These are phyloP conservation scores for Thalassaphorura encarpata DNA, from an alignment of 1,140 invertebrate genomes.

Conservation along the genomic window DNA sequence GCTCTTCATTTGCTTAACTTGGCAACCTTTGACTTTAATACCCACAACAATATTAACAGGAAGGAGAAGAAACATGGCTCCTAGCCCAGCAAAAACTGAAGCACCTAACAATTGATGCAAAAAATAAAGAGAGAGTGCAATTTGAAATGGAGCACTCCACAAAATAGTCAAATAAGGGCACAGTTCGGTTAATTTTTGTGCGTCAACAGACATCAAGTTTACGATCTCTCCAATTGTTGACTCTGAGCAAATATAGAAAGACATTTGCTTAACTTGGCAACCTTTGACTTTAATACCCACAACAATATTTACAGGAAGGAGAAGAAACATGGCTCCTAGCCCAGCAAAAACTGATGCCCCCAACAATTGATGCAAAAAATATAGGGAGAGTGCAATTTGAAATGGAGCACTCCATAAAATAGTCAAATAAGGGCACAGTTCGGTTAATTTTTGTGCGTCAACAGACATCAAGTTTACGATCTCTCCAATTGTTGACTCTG, in stretches of 20 bases:
- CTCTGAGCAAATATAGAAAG: conserved; percentile 25
- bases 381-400: conserved; percentile 46
- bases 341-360: conserved; percentile 54
- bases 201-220: conserved; percentile 49
- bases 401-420: conserved; percentile 51
- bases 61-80: conserved; percentile 41
- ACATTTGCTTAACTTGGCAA: conserved; percentile 37
- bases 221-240: conserved; percentile 46
- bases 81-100: conserved; percentile 43
- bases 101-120: conserved; percentile 41
- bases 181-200: conserved; percentile 1
- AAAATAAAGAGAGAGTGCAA: conserved; percentile 37
- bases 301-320: conserved; percentile 45
- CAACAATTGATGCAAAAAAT: conserved; percentile 49
- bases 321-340: conserved; percentile 43
- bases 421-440: conserved; percentile 44
- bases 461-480: conserved; percentile 48
- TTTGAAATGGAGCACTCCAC: conserved; percentile 1
- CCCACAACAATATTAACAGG: conserved; percentile 42
- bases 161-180: neutral
- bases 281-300: conserved; percentile 42
- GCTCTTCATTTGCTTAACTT: conserved; percentile 36
- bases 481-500: conserved; percentile 42
- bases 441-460: conserved; percentile 44
- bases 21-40: conserved; percentile 38